Base-by-base conservation (phyloP, 2,888 invertebrate species). In the Ophion ventricosus region DNA sequence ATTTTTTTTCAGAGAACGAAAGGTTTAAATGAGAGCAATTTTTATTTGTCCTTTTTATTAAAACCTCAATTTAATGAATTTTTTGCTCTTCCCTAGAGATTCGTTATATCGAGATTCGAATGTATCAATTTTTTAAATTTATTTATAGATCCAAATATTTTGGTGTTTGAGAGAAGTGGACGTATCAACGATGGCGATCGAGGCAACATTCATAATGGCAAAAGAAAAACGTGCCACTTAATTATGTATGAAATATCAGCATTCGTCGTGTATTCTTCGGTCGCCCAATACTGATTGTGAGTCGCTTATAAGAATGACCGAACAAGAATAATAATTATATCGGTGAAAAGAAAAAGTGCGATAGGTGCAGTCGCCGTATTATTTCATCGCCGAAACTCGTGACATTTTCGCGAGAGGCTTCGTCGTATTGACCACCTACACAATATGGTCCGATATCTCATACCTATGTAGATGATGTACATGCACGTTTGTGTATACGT, bases 361-460 rank as follows among this genome's bases (percentile, higher is more conserved):
- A 59, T 66, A 67, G 80, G 80, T 81, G 79, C 83, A 66, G 80
- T 76, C n/a, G n/a, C 23, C 20, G 81, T 56, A 82, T 84, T 81
- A 79, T 80, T 80, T 73, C 72, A 80, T 85, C 80, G 82, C 77
- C 85, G 40, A 87, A 85, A 86, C 85, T 57, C 85, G 85, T 88
- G 86, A 87, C 88, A 88, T 88, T 88, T 69, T 88, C 85, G 85
- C 80, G 75, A 84, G 83, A 83, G 85, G 83, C 77, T 69, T 43
- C 20, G 56, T 25, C 20, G 54, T 29, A 63, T 64, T 29, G 75
- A 83, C 87, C 87, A 87, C 87, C 87, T 82, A 88, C 84, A 81
- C 69, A 84, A 88, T 87, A 85, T 86, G 69, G 86, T 86, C 86
- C 86, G 64, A 74, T 74, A 56, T 74, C 77, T 73, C 35, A 14